Percentiles rank a stretch among this genome's conserved stretches.
These are phyloP conservation scores for Drosophila mercatorum DNA, from an alignment of 2,888 invertebrate species.

Conservation along the genomic window DNA sequence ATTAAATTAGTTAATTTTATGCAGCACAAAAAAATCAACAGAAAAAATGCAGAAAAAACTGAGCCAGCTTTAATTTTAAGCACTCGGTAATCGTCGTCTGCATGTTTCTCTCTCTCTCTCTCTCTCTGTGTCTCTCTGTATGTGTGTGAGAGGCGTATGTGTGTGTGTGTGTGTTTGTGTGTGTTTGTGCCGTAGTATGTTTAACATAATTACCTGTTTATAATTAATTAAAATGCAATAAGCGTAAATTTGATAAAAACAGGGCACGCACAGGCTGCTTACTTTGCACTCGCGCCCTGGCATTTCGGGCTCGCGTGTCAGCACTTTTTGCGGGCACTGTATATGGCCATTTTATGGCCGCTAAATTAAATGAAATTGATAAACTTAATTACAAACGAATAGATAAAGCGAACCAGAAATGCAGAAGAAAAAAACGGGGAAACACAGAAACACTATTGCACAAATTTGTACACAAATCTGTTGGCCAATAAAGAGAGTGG, in stretches of 20 bases:
- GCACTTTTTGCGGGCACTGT: constrained; percentile 45
- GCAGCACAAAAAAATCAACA: not conserved
- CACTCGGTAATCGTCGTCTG: constrained; percentile 35
- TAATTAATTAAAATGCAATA: constrained; percentile 82
- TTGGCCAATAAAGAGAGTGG: not conserved
- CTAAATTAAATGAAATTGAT: constrained; percentile 69
- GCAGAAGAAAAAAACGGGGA: not conserved
- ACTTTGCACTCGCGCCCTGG: constrained; percentile 38
- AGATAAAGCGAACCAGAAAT: constrained; percentile 43
- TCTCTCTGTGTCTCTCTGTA: not conserved
- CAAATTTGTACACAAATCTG: not conserved
- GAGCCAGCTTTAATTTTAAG: constrained; percentile 34
- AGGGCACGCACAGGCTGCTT: constrained; percentile 68
- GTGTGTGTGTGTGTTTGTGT: constrained; percentile 6
- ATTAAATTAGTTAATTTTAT: constrained; percentile 51
- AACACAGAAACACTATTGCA: not conserved
- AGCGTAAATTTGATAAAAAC: constrained; percentile 79
- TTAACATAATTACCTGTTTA: constrained; percentile 82
- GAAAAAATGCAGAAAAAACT: not conserved
- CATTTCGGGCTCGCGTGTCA: constrained; percentile 40
- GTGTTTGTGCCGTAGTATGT: constrained; percentile 45
- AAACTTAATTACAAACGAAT: constrained; percentile 58
- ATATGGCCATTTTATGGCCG: constrained; percentile 5
- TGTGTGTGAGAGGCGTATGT: constrained; percentile 5
- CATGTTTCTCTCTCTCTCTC: constrained; percentile 1